Evolutionary conservation across 1,140 invertebrate species (phyloP), one percentile per base, ranked within the genome.

Genomic region (Scaptomyza graminum): DNA sequence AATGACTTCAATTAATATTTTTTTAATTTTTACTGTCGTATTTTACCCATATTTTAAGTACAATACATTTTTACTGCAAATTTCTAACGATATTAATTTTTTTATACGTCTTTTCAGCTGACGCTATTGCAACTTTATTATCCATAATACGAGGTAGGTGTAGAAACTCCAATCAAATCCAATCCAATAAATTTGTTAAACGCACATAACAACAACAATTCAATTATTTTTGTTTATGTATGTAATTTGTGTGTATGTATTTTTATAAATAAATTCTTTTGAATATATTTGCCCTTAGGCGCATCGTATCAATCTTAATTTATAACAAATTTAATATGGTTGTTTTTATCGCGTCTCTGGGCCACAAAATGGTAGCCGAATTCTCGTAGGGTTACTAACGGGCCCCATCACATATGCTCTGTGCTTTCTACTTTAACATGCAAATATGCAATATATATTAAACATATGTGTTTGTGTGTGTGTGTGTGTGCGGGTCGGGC

Each of bases 301-400:
- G 46, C 66, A 78, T 68, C 63, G 82, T 82, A 85, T 85, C 81
- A 85, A 87, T 85, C 81, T 87, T 85, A 85, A 85, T 85, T 87
- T 87, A 82, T 82, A 87, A 61, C 63, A 82, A 87, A 87, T 85
- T 75, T 85, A 84, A 80, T 84, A 63, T 60, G 73, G 76, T 61
- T 79, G 31, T 78, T 50, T 63, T 34, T 52, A 69, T 57, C 41
- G 47, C 34, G 7, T 15, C 51, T 28, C 54, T 34, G 31, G 31
- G 22, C 25, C 51, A 11, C 50, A 39, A 63, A 61, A 64, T 60
- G 57, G 52, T 50, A 11, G 39, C 13, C 5, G 46, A 55, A 71
- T 64, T 79, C 80, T 76, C 81, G 39, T 50, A 59, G 78, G 79
- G 78, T 52, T 74, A 49, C 43, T 34, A 34, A 34, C 31, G 8